Base-by-base conservation (phyloP, 2,888 invertebrate genomes). In the Sesamia inferens region DNA sequence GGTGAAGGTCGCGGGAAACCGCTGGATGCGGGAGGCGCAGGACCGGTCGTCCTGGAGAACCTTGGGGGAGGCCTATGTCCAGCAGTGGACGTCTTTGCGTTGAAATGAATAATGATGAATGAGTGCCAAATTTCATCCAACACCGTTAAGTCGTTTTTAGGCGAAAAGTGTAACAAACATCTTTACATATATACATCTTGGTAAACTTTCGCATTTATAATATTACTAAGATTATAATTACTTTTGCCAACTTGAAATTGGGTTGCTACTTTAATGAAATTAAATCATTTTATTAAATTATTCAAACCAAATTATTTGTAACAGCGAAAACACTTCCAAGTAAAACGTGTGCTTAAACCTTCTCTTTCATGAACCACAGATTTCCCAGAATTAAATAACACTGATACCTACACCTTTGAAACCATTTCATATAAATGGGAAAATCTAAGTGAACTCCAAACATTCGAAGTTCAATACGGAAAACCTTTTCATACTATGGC, bases 401-500 rank as follows among this genome's bases (percentile, higher is more conserved):
- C 16, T 57, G 76, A 63, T 66, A 77, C 58, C 24, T 57, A 79
- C 55, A 76, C 63, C 44, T 59, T 77, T 31, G 55, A 31, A 64
- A 48, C 42, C 31, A 58, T 82, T 82, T 69, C 47, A 67, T 63
- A 47, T 63, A 48, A 73, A 77, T 81, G 78, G 78, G 82, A 79
- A 79, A 68, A 81, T 78, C 79, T 64, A 47, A 82, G 73, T 78
- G 69, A 79, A 79, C 57, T 68, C 57, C 63, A 70, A 79, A 78
- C 59, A 72, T 80, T 78, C 19, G 19, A 76, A 79, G 59, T 81
- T 79, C 44, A 13, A 16, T 55, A 64, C 66, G 22, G 39, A 65
- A 47, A 67, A 70, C 63, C 80, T 76, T 76, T 69, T 76, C 79
- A 13, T 31, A 61, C 65, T 73, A n/a, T 10, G 31, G 57, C 47